phyloP scores from a whole-genome alignment of 2,797 vertebrate genomes.

The Enteromius argenteus region DNA sequence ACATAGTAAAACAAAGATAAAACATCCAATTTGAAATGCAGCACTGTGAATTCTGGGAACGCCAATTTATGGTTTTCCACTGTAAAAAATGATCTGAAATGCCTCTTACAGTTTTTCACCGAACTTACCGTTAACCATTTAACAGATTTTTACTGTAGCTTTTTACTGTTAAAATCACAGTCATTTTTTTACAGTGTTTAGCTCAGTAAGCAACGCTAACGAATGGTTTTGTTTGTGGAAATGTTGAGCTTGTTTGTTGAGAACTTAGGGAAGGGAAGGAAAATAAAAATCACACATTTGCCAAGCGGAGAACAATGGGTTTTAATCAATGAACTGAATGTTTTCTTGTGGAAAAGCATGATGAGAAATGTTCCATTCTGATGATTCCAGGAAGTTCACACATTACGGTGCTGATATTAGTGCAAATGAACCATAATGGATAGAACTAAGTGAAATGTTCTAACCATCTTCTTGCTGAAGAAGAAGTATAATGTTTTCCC shows the following conservation, averaged over 20 bases:
- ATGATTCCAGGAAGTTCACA: background rate
- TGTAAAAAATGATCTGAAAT: too few species aligned
- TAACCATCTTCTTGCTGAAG: background rate
- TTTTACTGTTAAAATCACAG: too few species aligned
- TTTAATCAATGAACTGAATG: background rate
- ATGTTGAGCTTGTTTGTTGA: background rate
- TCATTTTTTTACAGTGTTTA: too few species aligned
- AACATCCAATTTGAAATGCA: too few species aligned
- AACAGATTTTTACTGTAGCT: too few species aligned
- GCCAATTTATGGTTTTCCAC: too few species aligned
- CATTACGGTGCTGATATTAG: background rate
- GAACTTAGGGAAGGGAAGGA: background rate
- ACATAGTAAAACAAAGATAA: too few species aligned
- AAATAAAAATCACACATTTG: background rate
- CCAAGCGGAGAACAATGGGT: background rate
- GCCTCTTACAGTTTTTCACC: too few species aligned
- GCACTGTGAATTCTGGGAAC: too few species aligned
- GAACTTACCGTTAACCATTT: too few species aligned
- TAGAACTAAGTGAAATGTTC: background rate
- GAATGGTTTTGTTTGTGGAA: background rate
- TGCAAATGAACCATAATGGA: background rate
- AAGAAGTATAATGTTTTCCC: slow-evolving; percentile 17
- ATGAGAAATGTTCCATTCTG: background rate
- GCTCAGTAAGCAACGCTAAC: background rate
- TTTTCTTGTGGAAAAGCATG: background rate